These are phyloP conservation scores for Paramormyrops hopkinsi DNA, from an alignment of 2,797 vertebrate species.

Conservation along the genomic window DNA sequence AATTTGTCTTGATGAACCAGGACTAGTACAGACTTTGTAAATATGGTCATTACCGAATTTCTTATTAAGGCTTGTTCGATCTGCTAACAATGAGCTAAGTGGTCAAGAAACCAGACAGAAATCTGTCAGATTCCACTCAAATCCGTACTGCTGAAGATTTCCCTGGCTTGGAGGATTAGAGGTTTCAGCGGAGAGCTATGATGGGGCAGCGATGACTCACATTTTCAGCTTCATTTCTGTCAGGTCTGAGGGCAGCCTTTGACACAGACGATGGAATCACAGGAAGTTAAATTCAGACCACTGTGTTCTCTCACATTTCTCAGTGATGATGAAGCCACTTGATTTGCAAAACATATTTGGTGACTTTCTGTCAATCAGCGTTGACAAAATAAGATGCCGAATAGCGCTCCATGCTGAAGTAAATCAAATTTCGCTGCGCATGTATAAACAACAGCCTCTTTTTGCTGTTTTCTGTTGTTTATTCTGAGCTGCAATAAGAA, in stretches of 20 bases:
- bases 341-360: not conserved
- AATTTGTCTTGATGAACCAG: not conserved
- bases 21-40: not conserved
- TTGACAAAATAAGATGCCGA: not conserved
- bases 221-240: conserved; percentile 56
- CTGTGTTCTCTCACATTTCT: not conserved
- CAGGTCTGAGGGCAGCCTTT: conserved; percentile 40
- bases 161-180: conserved; percentile 43
- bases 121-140: conserved; percentile 42
- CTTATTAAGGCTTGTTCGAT: not conserved
- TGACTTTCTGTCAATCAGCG: not conserved
- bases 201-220: conserved; percentile 48
- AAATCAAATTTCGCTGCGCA: not conserved
- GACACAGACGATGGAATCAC: conserved; percentile 38
- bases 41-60: not conserved
- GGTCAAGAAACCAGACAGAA: conserved; percentile 38
- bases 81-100: not conserved
- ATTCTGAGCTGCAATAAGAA: not conserved
- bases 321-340: not conserved
- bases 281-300: conserved; percentile 27
- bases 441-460: not conserved
- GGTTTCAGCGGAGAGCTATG: conserved; percentile 40
- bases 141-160: conserved; percentile 41
- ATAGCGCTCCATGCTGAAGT: not conserved
- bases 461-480: not conserved